Conservation (phyloP, 1,140 invertebrate genomes). For the Lordiphosa clarofinis region DNA sequence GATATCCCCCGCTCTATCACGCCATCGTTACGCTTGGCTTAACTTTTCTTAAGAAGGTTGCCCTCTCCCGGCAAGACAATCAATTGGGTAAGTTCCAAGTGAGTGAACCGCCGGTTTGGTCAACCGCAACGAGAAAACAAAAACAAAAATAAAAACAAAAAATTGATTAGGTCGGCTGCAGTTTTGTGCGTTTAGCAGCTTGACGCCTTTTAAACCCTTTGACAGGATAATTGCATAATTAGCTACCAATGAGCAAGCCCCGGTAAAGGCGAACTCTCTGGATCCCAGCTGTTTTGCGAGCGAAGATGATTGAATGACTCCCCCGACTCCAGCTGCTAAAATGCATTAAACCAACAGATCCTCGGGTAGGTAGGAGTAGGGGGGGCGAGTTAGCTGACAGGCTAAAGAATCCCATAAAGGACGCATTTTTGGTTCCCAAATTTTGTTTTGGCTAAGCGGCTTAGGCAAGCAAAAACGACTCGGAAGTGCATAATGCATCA, state of each 20-base stretch:
- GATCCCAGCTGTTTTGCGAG: slow-evolving; percentile 21
- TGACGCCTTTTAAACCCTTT: slow-evolving; percentile 49
- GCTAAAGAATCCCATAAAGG: slow-evolving; percentile 44
- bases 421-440: slow-evolving; percentile 23
- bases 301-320: slow-evolving; percentile 38
- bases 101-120: slow-evolving; percentile 61
- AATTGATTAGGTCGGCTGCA: slow-evolving; percentile 59
- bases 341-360: slow-evolving; percentile 56
- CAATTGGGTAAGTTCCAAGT: slow-evolving; percentile 39
- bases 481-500: slow-evolving; percentile 76
- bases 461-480: slow-evolving; percentile 53
- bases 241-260: slow-evolving; percentile 44
- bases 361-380: too few species aligned
- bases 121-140: slow-evolving; percentile 59
- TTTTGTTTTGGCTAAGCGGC: slow-evolving; percentile 54
- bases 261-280: neutral
- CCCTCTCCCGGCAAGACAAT: slow-evolving; percentile 1
- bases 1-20: neutral
- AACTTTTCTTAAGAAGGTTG: slow-evolving; percentile 21
- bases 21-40: slow-evolving; percentile 13
- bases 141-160: slow-evolving; percentile 34
- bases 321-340: slow-evolving; percentile 34
- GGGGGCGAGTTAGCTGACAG: neutral
- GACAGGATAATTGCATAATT: slow-evolving; percentile 76
- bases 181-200: slow-evolving; percentile 47